Base-by-base conservation (phyloP, 1,140 invertebrate species). In the Bombus huntii region DNA sequence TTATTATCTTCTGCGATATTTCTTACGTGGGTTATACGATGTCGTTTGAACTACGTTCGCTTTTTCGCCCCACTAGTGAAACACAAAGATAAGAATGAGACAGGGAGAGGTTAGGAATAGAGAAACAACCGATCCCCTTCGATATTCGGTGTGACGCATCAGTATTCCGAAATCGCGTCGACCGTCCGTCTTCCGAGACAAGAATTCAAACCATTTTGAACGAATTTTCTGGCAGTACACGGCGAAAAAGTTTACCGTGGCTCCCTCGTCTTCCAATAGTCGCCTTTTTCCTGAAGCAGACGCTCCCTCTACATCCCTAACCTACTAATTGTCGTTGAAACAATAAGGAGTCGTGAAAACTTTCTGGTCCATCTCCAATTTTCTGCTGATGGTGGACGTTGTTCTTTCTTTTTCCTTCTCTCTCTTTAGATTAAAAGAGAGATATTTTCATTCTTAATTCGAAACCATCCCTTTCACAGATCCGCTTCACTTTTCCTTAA, bases 171-270 rank as follows among this genome's bases (percentile, higher is more conserved):
- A 94, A 93, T 93, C 93, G 94, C 92, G 88, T 92, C 81, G 86
- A 87, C 90, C 93, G 93, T 92, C 92, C 91, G 91, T 95, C 94
- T 94, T 90, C 74, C 89, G 85, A 76, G 89, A 92, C 91, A 90
- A 91, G 93, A 94, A 94, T 94, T 92, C 93, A 90, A 94, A 93
- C 91, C 89, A 93, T 94, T 92, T 84, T 87, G 91, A 94, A 93
- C 94, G 93, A 94, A 94, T 94, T 94, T 93, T 90, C 88, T 90
- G 93, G 87, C 89, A 82, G 92, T 87, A 89, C 89, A 81, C 83
- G 86, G 81, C 89, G 85, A 86, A 76, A 82, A 90, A 94, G 94
- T 93, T 94, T 93, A 93, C 92, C 92, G 92, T 75, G 59, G 66
- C 71, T 83, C 74, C 71, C 85, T 42, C 10, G 13, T n/a, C 12